Percentiles rank a stretch among this genome's conserved stretches.
phyloP scores from a whole-genome alignment of 2,797 vertebrate species.

The Sebastes iracundus region DNA sequence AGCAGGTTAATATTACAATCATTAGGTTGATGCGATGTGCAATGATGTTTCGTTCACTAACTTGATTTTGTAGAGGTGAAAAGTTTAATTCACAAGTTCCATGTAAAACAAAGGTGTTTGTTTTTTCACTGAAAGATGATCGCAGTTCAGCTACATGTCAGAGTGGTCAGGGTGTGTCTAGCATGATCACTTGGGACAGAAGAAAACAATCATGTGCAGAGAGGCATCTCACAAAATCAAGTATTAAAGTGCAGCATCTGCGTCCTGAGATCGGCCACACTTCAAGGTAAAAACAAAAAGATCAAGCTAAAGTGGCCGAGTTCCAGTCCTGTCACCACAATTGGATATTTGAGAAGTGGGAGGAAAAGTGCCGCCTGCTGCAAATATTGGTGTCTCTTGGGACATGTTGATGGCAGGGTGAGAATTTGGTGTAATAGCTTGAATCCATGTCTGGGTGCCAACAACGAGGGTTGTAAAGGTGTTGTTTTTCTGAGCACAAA shows the following conservation, averaged over 20 bases:
- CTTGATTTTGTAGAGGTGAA: neutral
- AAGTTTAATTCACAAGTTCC: neutral
- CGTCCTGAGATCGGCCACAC: neutral
- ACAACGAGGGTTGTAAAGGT: neutral
- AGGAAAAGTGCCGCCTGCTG: slow-evolving; percentile 3
- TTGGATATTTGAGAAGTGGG: neutral
- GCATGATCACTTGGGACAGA: neutral
- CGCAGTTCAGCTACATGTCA: neutral
- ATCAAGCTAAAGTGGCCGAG: slow-evolving; percentile 15
- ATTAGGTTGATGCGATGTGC: neutral
- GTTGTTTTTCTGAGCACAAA: neutral
- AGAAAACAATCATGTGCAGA: slow-evolving; percentile 2
- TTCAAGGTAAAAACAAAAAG: neutral
- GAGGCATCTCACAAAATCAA: neutral
- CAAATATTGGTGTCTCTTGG: slow-evolving; percentile 15
- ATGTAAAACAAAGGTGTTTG: neutral
- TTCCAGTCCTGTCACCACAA: slow-evolving; percentile 7
- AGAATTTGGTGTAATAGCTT: neutral
- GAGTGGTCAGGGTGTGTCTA: neutral
- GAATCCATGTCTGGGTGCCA: neutral
- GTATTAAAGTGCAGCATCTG: neutral
- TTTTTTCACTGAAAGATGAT: neutral
- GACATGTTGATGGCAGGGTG: slow-evolving; percentile 9
- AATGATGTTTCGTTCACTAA: slow-evolving; percentile 1
- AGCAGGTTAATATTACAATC: slow-evolving; percentile 44